phyloP scores from a whole-genome alignment of 2,888 invertebrate genomes.

The Pristionchus japonicus region DNA sequence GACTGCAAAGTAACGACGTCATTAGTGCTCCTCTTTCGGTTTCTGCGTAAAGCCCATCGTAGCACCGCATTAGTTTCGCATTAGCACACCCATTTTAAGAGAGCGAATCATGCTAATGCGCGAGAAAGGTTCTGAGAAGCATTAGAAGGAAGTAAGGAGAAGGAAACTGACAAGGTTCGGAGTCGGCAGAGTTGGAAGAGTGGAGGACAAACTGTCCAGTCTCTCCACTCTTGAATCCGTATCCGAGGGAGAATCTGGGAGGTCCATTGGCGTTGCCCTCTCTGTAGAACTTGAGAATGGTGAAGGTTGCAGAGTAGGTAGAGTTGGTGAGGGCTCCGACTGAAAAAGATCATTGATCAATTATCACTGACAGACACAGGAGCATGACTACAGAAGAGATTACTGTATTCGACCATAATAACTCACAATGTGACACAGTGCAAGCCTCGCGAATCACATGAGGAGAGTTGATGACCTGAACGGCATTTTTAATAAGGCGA shows the following conservation, averaged over 20 bases:
- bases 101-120: not conserved
- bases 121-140: not conserved
- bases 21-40: not conserved
- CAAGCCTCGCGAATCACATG: slow-evolving; percentile 76
- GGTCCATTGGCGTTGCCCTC: slow-evolving; percentile 76
- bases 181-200: slow-evolving; percentile 74
- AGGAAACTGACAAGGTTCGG: slow-evolving; percentile 72
- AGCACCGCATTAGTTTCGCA: not conserved
- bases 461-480: slow-evolving; percentile 75
- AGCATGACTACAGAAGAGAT: too few relatives aligned
- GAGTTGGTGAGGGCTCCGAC: slow-evolving; percentile 76
- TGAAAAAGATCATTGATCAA: slow-evolving; percentile 52
- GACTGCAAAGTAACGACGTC: slow-evolving; percentile 64
- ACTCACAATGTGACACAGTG: slow-evolving; percentile 75
- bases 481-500: not conserved
- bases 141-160: not conserved
- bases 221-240: slow-evolving; percentile 75
- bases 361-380: too few relatives aligned
- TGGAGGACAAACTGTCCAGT: slow-evolving; percentile 75
- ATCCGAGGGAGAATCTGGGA: slow-evolving; percentile 75
- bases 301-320: slow-evolving; percentile 75
- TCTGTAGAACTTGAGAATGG: slow-evolving; percentile 75
- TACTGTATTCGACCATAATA: too few relatives aligned
- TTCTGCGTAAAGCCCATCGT: not conserved
- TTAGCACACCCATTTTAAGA: not conserved